Conservation (phyloP, 2,113 vertebrate species). For the Eurystomus gularis region DNA sequence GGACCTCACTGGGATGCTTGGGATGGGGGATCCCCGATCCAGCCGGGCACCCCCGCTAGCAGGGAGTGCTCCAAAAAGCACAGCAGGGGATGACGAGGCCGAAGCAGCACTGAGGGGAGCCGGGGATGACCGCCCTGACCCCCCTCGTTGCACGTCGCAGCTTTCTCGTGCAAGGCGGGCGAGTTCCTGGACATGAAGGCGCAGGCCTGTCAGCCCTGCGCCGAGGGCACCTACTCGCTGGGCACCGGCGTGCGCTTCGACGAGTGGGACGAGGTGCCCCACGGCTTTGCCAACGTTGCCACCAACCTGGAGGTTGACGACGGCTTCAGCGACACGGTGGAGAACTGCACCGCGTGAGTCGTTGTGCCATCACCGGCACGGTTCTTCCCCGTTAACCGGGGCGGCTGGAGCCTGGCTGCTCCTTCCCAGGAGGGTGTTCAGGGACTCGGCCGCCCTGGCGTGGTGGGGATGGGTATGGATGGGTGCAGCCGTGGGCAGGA, state of each 20-base stretch:
- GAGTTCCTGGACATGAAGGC: conserved; percentile 93
- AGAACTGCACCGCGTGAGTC: conserved; percentile 87
- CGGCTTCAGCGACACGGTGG: background rate
- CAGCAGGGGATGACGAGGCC: background rate
- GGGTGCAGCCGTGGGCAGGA: background rate
- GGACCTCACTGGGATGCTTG: background rate
- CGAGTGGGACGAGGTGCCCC: conserved; percentile 88
- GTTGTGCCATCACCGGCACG: fast-evolving
- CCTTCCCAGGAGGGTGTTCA: background rate
- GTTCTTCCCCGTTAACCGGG: no score
- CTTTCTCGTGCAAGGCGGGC: conserved; percentile 90
- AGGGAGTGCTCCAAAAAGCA: fast-evolving
- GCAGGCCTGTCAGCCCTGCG: conserved; percentile 86
- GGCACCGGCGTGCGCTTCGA: conserved; percentile 89
- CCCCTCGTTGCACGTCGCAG: conserved; percentile 45
- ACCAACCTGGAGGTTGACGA: conserved; percentile 70
- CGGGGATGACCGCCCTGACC: fast-evolving
- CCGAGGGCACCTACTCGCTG: conserved; percentile 88
- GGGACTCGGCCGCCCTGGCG: background rate
- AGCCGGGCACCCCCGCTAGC: no score
- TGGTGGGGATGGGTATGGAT: background rate
- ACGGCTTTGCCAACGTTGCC: conserved; percentile 87
- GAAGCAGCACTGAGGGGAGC: conserved; percentile 40
- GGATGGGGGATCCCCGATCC: background rate
- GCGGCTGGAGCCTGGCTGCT: no score